phyloP scores from a whole-genome alignment of 2,888 invertebrate genomes.

The Caenorhabditis sulstoni region DNA sequence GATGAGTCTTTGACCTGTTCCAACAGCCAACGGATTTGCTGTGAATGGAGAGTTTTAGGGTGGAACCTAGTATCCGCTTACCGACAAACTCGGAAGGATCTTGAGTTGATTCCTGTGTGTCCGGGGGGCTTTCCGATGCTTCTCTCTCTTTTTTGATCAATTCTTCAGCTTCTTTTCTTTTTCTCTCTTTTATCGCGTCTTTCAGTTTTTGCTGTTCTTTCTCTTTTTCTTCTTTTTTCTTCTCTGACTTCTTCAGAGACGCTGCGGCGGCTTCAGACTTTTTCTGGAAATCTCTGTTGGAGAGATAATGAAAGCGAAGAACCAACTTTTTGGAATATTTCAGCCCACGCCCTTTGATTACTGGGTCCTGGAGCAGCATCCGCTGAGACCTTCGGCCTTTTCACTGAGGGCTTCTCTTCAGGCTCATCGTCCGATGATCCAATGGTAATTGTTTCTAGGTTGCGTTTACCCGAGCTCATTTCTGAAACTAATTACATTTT shows the following conservation, averaged over 20 bases:
- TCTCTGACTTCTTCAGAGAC: conserved; percentile 1
- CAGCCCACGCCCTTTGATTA: conserved; percentile 27
- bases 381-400: neutral
- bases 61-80: neutral
- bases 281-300: conserved; percentile 8
- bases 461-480: conserved; percentile 37
- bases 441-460: conserved; percentile 56
- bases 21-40: conserved; percentile 44
- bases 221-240: conserved; percentile 36
- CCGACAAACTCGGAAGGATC: conserved; percentile 30
- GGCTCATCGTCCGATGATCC: conserved; percentile 54
- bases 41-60: neutral
- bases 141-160: neutral
- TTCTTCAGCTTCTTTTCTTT: conserved; percentile 7
- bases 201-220: conserved; percentile 18
- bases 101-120: conserved; percentile 7
- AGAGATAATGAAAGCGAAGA: neutral
- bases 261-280: conserved; percentile 18
- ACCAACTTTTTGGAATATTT: conserved; percentile 39
- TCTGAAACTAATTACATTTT: conserved; percentile 19
- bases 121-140: neutral
- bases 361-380: too few relatives aligned
- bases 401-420: conserved; percentile 5
- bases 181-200: conserved; percentile 24
- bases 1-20: conserved; percentile 43